Conservation (phyloP, 2,888 invertebrate genomes). For the Deroplatys truncata region DNA sequence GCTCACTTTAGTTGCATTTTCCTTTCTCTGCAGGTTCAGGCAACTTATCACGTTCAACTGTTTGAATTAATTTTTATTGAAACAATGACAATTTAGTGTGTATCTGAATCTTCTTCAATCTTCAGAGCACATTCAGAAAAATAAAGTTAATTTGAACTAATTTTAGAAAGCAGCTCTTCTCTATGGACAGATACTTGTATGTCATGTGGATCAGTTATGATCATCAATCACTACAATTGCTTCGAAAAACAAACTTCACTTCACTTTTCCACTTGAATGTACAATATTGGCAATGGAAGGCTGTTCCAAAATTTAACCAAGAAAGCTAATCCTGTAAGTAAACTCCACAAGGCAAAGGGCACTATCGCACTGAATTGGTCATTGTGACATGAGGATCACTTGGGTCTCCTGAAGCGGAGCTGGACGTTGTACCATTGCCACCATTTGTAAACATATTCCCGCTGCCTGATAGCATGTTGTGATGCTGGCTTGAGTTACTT, state of each 20-base stretch:
- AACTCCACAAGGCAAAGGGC: neutral
- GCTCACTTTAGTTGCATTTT: neutral
- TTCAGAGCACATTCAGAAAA: neutral
- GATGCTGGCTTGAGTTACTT: conserved; percentile 12
- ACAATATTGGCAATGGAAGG: neutral
- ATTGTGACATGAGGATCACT: neutral
- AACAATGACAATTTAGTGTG: neutral
- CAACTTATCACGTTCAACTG: neutral
- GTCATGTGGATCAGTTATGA: neutral
- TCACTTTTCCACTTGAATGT: neutral
- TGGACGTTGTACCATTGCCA: conserved; percentile 11
- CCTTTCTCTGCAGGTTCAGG: neutral
- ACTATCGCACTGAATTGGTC: neutral
- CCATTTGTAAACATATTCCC: conserved; percentile 10
- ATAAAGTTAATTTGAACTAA: neutral
- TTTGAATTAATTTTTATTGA: neutral
- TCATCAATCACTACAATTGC: neutral
- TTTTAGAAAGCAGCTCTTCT: neutral
- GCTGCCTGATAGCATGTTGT: neutral
- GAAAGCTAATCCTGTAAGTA: neutral
- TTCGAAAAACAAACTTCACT: neutral
- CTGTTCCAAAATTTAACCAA: neutral
- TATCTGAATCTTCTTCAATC: neutral
- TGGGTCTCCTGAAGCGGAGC: conserved; percentile 12
- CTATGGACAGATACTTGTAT: neutral